These are phyloP conservation scores for Indicator indicator DNA, from an alignment of 2,113 vertebrate genomes.

Conservation along the genomic window DNA sequence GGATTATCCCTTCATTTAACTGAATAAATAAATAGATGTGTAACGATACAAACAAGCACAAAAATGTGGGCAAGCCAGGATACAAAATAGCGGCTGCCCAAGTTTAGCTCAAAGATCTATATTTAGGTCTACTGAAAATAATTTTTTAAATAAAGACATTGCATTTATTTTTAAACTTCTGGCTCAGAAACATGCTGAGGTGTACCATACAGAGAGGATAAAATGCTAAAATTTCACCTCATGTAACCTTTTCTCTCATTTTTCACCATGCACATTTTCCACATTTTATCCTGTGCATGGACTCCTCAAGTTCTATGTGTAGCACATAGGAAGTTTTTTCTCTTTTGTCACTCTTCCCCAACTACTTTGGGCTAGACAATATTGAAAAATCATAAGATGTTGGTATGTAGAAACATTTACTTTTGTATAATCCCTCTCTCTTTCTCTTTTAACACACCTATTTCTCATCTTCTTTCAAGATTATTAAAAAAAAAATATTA, in stretches of 20 bases:
- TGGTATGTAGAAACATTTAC: not conserved
- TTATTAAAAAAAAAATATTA: not conserved
- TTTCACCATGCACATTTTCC: not conserved
- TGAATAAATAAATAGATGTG: not conserved
- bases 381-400: not conserved
- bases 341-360: not conserved
- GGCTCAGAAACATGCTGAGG: not conserved
- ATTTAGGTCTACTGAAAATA: not conserved
- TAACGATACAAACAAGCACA: not conserved
- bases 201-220: not conserved
- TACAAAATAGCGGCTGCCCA: not conserved
- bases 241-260: not conserved
- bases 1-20: not conserved
- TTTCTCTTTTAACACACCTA: not conserved
- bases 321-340: not conserved
- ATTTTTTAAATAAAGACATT: not conserved
- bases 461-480: not conserved
- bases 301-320: not conserved
- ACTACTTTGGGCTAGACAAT: not conserved
- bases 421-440: not conserved
- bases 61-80: not conserved
- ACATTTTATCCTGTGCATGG: not conserved
- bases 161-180: conserved; percentile 32
- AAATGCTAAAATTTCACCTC: conserved; percentile 1
- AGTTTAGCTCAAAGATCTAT: not conserved